Evolutionary conservation across 1,140 invertebrate species (phyloP).

Genomic region (Agraylea sexmaculata): DNA sequence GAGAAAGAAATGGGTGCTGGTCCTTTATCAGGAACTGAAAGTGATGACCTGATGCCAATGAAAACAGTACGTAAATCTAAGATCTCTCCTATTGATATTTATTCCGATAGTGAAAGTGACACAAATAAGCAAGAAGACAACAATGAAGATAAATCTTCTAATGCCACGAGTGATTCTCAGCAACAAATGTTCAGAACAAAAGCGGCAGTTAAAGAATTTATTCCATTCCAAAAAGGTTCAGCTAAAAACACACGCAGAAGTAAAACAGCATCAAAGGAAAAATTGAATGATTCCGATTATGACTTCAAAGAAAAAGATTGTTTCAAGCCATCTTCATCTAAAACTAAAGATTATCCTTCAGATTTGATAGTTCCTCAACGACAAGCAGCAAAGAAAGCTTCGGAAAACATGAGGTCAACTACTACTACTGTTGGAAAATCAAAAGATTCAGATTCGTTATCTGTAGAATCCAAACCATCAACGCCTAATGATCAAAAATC

Average conservation of each 20-base stretch:
- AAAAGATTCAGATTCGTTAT: slow-evolving; percentile 31
- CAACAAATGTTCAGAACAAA: slow-evolving; percentile 60
- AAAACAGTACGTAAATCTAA: slow-evolving; percentile 36
- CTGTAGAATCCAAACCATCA: slow-evolving; percentile 27
- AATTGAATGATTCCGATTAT: slow-evolving; percentile 28
- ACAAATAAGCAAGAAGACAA: slow-evolving; percentile 31
- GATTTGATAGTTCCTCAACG: slow-evolving; percentile 82
- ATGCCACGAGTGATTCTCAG: slow-evolving; percentile 51
- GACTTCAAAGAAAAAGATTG: slow-evolving; percentile 41
- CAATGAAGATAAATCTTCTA: slow-evolving; percentile 42
- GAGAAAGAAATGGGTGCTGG: slow-evolving; percentile 52
- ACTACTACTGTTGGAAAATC: slow-evolving; percentile 29
- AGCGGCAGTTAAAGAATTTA: slow-evolving; percentile 72
- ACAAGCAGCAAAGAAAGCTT: slow-evolving; percentile 81
- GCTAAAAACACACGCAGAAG: slow-evolving; percentile 24
- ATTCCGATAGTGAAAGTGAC: slow-evolving; percentile 56
- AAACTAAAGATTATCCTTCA: slow-evolving; percentile 56
- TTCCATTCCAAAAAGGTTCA: slow-evolving; percentile 30
- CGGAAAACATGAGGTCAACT: slow-evolving; percentile 67
- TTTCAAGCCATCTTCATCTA: slow-evolving; percentile 38
- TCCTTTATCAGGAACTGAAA: slow-evolving; percentile 53
- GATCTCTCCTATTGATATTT: slow-evolving; percentile 52
- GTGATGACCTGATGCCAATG: slow-evolving; percentile 59
- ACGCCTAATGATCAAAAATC: slow-evolving; percentile 24
- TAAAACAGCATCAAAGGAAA: slow-evolving; percentile 35